These are phyloP conservation scores for Pogonomyrmex californicus DNA, from an alignment of 1,140 invertebrate species.

Conservation along the genomic window DNA sequence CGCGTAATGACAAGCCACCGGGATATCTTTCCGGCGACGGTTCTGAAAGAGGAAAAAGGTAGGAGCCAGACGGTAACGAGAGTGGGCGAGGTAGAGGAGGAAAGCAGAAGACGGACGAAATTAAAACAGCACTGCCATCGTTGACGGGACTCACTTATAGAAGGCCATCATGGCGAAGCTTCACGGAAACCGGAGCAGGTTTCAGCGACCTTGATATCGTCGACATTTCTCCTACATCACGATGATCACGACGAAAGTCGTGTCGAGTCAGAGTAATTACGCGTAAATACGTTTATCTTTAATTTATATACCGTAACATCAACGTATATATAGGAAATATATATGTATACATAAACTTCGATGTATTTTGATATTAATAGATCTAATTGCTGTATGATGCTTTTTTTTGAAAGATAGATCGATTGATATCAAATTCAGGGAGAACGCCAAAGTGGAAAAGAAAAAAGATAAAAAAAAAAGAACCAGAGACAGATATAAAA, in stretches of 20 bases:
- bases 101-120: slow-evolving; percentile 56
- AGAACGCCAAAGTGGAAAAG: neutral
- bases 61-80: slow-evolving; percentile 2
- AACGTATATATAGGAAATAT: neutral
- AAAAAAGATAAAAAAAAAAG: neutral
- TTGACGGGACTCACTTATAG: slow-evolving; percentile 35
- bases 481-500: no score
- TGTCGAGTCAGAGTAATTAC: slow-evolving; percentile 38
- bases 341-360: neutral
- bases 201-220: slow-evolving; percentile 69
- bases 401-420: neutral
- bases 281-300: slow-evolving; percentile 15
- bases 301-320: slow-evolving; percentile 16
- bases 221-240: slow-evolving; percentile 41
- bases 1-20: slow-evolving; percentile 63
- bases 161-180: slow-evolving; percentile 66
- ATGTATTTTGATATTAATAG: neutral
- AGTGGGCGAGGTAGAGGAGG: slow-evolving; percentile 28
- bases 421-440: neutral
- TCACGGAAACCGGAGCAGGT: slow-evolving; percentile 77
- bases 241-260: slow-evolving; percentile 63
- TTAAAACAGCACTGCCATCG: slow-evolving; percentile 58
- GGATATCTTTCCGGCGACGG: slow-evolving; percentile 29
- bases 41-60: slow-evolving; percentile 37
- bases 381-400: neutral